Conservation (phyloP, 2,797 vertebrate species). For the Notolepis coatsorum region DNA sequence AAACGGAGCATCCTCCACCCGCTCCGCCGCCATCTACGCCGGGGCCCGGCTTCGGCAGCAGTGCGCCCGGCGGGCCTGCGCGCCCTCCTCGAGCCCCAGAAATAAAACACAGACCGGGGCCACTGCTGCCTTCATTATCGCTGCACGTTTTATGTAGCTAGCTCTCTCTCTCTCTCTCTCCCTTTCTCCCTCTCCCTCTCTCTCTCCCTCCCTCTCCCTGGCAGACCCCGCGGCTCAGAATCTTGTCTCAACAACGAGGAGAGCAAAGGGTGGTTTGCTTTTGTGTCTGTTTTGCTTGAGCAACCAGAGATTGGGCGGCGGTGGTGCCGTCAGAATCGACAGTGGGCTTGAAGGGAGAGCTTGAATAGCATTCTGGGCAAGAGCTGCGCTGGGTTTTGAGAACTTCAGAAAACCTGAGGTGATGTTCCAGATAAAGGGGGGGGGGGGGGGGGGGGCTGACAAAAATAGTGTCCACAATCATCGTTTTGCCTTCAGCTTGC, state of each 20-base stretch:
- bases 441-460: slow-evolving; percentile 61
- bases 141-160: slow-evolving; percentile 82
- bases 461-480: slow-evolving; percentile 57
- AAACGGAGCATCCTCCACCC: slow-evolving; percentile 79
- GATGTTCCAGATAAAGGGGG: slow-evolving; percentile 65
- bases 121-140: slow-evolving; percentile 85
- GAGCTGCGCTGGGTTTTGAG: slow-evolving; percentile 61
- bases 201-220: slow-evolving; percentile 17
- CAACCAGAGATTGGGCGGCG: slow-evolving; percentile 66
- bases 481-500: slow-evolving; percentile 65
- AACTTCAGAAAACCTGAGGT: slow-evolving; percentile 76
- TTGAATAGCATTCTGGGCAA: slow-evolving; percentile 49
- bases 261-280: slow-evolving; percentile 82
- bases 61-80: slow-evolving; percentile 78
- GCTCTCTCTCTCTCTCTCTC: slow-evolving; percentile 75
- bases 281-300: slow-evolving; percentile 78
- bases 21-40: slow-evolving; percentile 76
- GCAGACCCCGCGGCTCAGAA: slow-evolving; percentile 72
- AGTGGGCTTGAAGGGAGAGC: slow-evolving; percentile 77
- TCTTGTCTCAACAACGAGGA: slow-evolving; percentile 71
- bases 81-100: slow-evolving; percentile 83
- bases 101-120: slow-evolving; percentile 83
- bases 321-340: slow-evolving; percentile 74
- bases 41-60: slow-evolving; percentile 79
- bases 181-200: slow-evolving; percentile 4